These are phyloP conservation scores for Protomyctophum bolini DNA, from an alignment of 2,113 vertebrate genomes.

Conservation along the genomic window DNA sequence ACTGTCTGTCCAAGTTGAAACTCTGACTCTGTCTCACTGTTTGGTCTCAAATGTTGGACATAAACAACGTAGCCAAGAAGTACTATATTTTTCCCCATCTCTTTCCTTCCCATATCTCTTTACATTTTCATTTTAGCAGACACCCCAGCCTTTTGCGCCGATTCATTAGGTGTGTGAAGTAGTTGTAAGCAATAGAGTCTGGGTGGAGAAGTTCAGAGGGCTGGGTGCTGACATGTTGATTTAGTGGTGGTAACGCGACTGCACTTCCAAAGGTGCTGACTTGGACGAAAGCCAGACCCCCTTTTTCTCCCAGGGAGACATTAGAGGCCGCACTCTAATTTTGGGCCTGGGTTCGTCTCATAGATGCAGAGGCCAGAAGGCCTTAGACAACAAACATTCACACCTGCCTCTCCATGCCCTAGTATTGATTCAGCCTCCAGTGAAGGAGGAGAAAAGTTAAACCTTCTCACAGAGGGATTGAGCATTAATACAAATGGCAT, in stretches of 20 bases:
- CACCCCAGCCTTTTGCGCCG: constrained; percentile 57
- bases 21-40: neutral
- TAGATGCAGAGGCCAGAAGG: constrained; percentile 58
- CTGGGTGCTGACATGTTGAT: constrained; percentile 82
- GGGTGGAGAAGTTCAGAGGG: constrained; percentile 75
- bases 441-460: constrained; percentile 24
- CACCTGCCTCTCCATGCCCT: constrained; percentile 65
- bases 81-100: neutral
- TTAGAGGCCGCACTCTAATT: constrained; percentile 75
- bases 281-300: constrained; percentile 80
- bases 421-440: constrained; percentile 45
- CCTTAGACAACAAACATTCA: constrained; percentile 72
- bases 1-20: constrained; percentile 6
- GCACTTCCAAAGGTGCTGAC: constrained; percentile 82
- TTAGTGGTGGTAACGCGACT: constrained; percentile 81
- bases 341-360: constrained; percentile 59
- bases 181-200: constrained; percentile 68
- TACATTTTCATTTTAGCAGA: constrained; percentile 48
- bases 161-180: constrained; percentile 73
- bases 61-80: constrained; percentile 13
- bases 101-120: constrained; percentile 26
- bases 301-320: constrained; percentile 71
- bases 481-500: neutral
- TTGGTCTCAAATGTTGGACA: constrained; percentile 9
- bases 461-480: neutral